phyloP scores from a whole-genome alignment of 2,797 vertebrate species.

The Tokudaia tokunoshimensis region DNA sequence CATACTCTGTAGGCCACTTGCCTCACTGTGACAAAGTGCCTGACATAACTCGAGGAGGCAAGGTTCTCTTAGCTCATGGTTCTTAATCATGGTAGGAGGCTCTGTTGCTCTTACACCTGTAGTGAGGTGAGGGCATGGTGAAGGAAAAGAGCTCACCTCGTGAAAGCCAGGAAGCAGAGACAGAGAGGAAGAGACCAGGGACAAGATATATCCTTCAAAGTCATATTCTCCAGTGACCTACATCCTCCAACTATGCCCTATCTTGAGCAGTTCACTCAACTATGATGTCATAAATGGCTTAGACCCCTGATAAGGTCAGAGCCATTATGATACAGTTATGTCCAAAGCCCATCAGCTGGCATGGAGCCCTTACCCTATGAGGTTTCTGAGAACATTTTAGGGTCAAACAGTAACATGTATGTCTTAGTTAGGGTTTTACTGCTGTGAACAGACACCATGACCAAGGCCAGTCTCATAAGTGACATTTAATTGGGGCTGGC shows the following conservation, averaged over 20 bases:
- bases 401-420: neutral
- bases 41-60: neutral
- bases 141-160: neutral
- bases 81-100: neutral
- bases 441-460: too few species aligned
- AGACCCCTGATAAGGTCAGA: neutral
- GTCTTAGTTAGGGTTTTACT: too few species aligned
- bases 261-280: neutral
- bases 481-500: too few species aligned
- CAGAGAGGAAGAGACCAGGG: neutral
- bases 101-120: neutral
- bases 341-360: neutral
- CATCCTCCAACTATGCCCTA: neutral
- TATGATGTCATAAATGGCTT: neutral
- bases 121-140: neutral
- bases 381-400: neutral
- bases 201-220: neutral
- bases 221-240: neutral
- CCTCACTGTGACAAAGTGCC: too few species aligned
- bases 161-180: neutral
- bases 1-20: neutral
- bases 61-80: neutral
- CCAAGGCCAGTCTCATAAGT: too few species aligned
- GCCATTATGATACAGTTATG: neutral
- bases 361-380: neutral